These are phyloP conservation scores for Microplitis deprimator DNA, from an alignment of 2,888 invertebrate species.

Conservation along the genomic window DNA sequence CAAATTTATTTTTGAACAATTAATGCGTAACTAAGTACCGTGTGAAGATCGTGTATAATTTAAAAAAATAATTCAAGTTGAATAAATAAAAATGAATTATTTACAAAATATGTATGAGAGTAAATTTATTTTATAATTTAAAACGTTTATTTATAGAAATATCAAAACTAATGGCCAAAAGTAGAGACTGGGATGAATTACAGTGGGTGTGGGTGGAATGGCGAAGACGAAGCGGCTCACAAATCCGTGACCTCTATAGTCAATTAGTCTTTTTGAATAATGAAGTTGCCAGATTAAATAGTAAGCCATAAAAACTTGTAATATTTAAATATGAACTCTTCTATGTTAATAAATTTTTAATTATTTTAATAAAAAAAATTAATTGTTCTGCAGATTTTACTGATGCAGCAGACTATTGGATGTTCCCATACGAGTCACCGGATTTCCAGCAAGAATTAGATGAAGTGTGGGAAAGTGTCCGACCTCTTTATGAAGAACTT, in stretches of 20 bases:
- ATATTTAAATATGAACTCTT: slow-evolving; percentile 9
- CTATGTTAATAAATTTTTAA: slow-evolving; percentile 5
- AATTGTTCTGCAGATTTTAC: slow-evolving; percentile 79
- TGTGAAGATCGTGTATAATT: no score
- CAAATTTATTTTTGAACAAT: no score
- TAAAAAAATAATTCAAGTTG: not conserved
- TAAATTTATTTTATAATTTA: not conserved
- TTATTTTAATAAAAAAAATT: no score
- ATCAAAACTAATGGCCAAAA: slow-evolving; percentile 81
- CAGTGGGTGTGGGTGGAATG: slow-evolving; percentile 92
- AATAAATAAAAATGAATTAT: not conserved
- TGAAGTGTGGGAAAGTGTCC: slow-evolving; percentile 86
- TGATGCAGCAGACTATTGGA: slow-evolving; percentile 91
- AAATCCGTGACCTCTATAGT: slow-evolving; percentile 85
- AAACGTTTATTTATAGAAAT: slow-evolving; percentile 68
- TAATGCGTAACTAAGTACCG: no score
- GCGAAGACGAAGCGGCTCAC: slow-evolving; percentile 86
- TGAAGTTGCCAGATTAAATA: slow-evolving; percentile 84
- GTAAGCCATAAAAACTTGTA: slow-evolving; percentile 73
- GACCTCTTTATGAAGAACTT: slow-evolving; percentile 88
- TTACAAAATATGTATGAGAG: not conserved
- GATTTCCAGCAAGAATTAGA: slow-evolving; percentile 85
- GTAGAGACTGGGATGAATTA: slow-evolving; percentile 90
- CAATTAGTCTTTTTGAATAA: slow-evolving; percentile 86
- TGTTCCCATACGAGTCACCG: slow-evolving; percentile 86